Evolutionary conservation across 2,888 invertebrate species (phyloP).

Genomic region (Watsonalla binaria): DNA sequence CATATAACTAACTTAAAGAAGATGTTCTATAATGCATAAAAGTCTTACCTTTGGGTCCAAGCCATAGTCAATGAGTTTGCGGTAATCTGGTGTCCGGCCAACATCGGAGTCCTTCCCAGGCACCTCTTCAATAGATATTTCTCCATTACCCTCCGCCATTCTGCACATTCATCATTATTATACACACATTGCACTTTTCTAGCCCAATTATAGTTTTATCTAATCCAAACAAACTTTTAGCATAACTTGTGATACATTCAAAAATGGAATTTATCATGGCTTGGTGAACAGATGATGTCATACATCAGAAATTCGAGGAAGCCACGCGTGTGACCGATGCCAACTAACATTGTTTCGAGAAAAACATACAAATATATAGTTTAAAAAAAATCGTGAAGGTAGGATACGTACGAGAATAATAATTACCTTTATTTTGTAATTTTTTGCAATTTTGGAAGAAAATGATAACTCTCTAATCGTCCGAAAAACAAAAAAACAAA

Average conservation of each 20-base stretch:
- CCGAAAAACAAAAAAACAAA: conserved; percentile 80
- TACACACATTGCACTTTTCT: conserved; percentile 65
- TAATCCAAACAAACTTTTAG: conserved; percentile 27
- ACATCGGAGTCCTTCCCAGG: conserved; percentile 83
- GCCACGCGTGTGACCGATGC: conserved; percentile 59
- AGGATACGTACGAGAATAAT: conserved; percentile 36
- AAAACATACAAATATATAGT: conserved; percentile 8
- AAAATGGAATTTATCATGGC: conserved; percentile 42
- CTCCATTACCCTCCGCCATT: conserved; percentile 93
- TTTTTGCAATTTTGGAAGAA: conserved; percentile 78
- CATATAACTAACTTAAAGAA: not conserved
- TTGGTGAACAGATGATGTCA: conserved; percentile 67
- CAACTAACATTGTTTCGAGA: conserved; percentile 24
- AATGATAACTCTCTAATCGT: conserved; percentile 74
- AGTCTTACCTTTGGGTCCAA: conserved; percentile 90
- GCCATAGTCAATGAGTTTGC: conserved; percentile 96
- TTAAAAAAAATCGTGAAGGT: conserved; percentile 13
- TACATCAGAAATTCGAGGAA: conserved; percentile 59
- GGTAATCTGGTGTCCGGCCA: conserved; percentile 93
- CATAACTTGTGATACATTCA: conserved; percentile 32
- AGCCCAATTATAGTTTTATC: conserved; percentile 19
- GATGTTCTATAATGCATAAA: not conserved
- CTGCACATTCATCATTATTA: conserved; percentile 75
- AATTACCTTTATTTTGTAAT: conserved; percentile 77
- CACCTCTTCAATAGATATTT: conserved; percentile 86